Base-by-base conservation (phyloP, 1,140 invertebrate genomes). In the Rhagoletis zephyria region DNA sequence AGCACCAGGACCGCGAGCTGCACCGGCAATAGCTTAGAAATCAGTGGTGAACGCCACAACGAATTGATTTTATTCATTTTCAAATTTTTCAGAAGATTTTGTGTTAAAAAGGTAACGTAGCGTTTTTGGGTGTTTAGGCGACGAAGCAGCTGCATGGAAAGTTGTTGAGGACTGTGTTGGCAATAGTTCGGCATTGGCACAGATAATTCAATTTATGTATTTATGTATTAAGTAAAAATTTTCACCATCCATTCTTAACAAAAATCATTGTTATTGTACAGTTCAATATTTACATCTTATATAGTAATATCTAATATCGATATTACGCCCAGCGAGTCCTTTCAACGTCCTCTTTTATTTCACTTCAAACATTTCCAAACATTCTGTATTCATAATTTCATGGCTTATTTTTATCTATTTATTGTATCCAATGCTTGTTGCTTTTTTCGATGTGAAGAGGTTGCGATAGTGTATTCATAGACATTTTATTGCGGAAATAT, bases 281-380 rank as follows among this genome's bases (percentile, higher is more conserved):
- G 0, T 30, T 30, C 30, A 30, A 30, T 30, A 30, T 30, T 30
- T 30, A 30, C 30, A 30, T 30, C 30, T 30, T 30, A 30, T 30
- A 30, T 30, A 30, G 30, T 30, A 30, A 30, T 30, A 30, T 30
- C 30, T 30, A 30, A 30, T 30, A n/a, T 0, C 9, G 48, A n/a
- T 56, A 59, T 81, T 59, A 81, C 16, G 48, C n/a, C 14, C n/a
- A 56, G 1, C 48, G 14, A 74, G 16, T 74, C 16, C 42, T 14
- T 45, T 45, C 12, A 48, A 74, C 30, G 6, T 74, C 14, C 42
- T 45, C 70, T 45, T 48, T 81, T 19, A 7, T 63, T 10, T 56
- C 5, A 2, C 74, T 81, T 74, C 40, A 48, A 40, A 74, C 67
- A 74, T 56, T 56, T 81, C 74, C 74, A 81, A 56, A 81, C 74